phyloP scores from a whole-genome alignment of 2,797 vertebrate species.

The Paedocypris micromegethes region DNA sequence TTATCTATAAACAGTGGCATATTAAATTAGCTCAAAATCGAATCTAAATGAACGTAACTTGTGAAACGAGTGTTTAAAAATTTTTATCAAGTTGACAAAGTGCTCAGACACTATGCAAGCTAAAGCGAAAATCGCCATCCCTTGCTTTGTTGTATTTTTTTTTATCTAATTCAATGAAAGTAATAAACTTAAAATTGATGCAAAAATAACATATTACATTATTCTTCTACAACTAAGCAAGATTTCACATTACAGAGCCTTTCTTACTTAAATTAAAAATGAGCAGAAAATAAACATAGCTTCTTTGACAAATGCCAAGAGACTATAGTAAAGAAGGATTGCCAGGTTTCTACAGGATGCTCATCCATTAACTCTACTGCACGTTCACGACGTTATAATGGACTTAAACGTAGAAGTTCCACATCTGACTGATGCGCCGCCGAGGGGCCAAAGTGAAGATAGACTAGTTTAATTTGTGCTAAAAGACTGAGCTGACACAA shows the following conservation, averaged over 20 bases:
- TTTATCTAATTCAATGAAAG: no score
- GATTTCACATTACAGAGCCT: slow-evolving; percentile 35
- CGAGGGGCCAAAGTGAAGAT: slow-evolving; percentile 34
- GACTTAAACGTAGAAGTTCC: slow-evolving; percentile 16
- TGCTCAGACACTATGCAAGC: no score
- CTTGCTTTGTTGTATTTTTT: no score
- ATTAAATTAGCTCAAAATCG: no score
- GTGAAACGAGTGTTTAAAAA: no score
- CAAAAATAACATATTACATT: no score
- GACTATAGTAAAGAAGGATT: slow-evolving; percentile 2
- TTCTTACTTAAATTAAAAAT: slow-evolving; percentile 30
- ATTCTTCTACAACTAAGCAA: no score
- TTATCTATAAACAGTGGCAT: no score
- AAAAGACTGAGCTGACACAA: slow-evolving; percentile 38
- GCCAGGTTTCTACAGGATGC: slow-evolving; percentile 6
- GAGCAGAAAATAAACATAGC: neutral
- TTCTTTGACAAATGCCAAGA: neutral
- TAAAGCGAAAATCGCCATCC: no score
- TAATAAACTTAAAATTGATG: no score
- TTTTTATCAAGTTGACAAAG: no score
- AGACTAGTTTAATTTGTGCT: slow-evolving; percentile 48
- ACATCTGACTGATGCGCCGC: slow-evolving; percentile 30
- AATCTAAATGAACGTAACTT: no score
- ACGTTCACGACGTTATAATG: slow-evolving; percentile 10
- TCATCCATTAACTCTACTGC: slow-evolving; percentile 18